These are phyloP conservation scores for Phengaris arion DNA, from an alignment of 2,888 invertebrate genomes.

Conservation along the genomic window DNA sequence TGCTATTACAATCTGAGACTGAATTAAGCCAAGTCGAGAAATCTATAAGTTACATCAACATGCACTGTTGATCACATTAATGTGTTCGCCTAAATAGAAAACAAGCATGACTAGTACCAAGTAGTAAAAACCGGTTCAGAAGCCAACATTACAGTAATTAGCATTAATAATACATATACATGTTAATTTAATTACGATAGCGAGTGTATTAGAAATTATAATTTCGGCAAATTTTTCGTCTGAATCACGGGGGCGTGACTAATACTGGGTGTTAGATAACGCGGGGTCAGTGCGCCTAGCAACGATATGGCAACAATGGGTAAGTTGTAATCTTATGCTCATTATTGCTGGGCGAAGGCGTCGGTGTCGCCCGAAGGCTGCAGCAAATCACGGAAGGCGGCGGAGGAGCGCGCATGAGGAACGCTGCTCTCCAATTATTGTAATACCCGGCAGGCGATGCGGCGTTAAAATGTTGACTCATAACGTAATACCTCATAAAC, in stretches of 20 bases:
- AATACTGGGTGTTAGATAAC: constrained; percentile 20
- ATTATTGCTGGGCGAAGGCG: constrained; percentile 33
- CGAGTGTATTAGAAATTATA: constrained; percentile 17
- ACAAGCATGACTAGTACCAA: background rate
- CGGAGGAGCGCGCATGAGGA: constrained; percentile 20
- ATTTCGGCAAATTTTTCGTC: constrained; percentile 20
- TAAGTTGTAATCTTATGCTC: constrained; percentile 33
- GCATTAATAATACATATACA: constrained; percentile 8
- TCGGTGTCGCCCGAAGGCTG: constrained; percentile 35
- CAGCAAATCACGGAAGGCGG: constrained; percentile 32
- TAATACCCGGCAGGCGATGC: constrained; percentile 25
- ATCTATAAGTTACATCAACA: constrained; percentile 2
- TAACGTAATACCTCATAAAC: constrained; percentile 20
- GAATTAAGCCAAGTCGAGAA: background rate
- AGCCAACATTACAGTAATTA: constrained; percentile 15
- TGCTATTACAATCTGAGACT: background rate
- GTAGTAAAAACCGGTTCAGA: background rate
- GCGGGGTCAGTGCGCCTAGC: constrained; percentile 30
- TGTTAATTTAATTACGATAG: constrained; percentile 19
- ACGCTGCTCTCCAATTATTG: constrained; percentile 24
- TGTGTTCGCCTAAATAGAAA: background rate
- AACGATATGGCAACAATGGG: constrained; percentile 28
- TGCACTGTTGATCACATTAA: constrained; percentile 7
- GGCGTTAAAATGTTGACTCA: constrained; percentile 24
- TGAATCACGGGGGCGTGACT: constrained; percentile 23